Evolutionary conservation across 2,797 vertebrate species (phyloP), one percentile per base, ranked within the genome.

Genomic region (Cetoscarus ocellatus): DNA sequence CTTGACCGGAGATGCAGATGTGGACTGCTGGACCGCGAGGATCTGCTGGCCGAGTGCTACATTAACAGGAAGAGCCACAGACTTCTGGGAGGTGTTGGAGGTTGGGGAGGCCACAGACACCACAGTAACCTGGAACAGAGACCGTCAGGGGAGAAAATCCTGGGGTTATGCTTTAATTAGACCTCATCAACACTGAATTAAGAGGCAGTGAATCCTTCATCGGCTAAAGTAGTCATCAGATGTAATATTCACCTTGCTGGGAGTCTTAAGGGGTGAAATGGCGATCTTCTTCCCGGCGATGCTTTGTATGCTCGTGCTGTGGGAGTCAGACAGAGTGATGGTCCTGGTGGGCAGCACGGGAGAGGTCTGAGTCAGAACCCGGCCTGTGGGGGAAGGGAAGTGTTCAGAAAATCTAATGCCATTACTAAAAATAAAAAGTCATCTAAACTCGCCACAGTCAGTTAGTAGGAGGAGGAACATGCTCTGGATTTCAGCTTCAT

Each of bases 231-330:
- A 15, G 48, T 7, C 53, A 0, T 0, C 8, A 6, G 48, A 7
- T 36, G 54, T 2, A 10, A 1, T 5, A 0, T 42, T 70, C 63
- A 99, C 98, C 96, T 99, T 99, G 94, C 96, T 97, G 84, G 98
- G 97, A 51, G 96, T 97, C 91, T 99, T 99, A 36, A 99, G 95
- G 11, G 98, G 98, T 0, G 98, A 99, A 85, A 99, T 99, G 50
- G 98, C 97, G 59, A 99, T 97, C 94, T 99, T 99, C 91, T 96
- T 99, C 54, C 95, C 96, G 8, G 96, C 87, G 42, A 97, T 91
- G 86, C 95, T 96, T 49, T 96, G 95, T 45, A 96, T 64, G 57
- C 90, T 89, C 47, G 96, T 92, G 92, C 87, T 96, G 89, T 96
- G 86, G 61, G 96, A 89, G 73, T 99, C 98, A 0, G 96, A 93